Evolutionary conservation across 2,888 invertebrate genomes (phyloP), one percentile per base, ranked within the genome.

Genomic region (Tortricodes alternella): DNA sequence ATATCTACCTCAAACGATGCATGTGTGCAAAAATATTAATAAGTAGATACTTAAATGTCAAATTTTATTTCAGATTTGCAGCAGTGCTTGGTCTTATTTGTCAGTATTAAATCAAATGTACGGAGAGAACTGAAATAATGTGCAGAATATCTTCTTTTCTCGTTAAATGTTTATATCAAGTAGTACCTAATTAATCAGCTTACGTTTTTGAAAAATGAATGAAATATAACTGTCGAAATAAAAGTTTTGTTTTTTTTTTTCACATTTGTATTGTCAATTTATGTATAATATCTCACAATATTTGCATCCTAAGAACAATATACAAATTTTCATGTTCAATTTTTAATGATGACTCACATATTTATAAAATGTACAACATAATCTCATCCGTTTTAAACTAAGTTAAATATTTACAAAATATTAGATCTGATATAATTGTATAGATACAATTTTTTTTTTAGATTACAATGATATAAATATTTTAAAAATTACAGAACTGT

Each of bases 301-400:
- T 88, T 83, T 87, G 85, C 76, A 74, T 70, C 75, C 85, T 88
- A 87, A 82, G 79, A 76, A 81, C 76, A 82, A 83, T 84, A 84
- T 89, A 89, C 87, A 89, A 85, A 85, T 76, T 79, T 78, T 76
- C 48, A 80, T 80, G 80, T 83, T 83, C 85, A 84, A 87, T 83
- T 78, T 37, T 82, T 70, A 77, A 80, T 77, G 80, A 84, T 88
- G 88, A 89, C 88, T 89, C 83, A 74, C 76, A 70, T 86, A 85
- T 89, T 89, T 89, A 89, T 89, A 89, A 88, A 90, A 89, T 89
- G 81, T 90, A 90, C 89, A 90, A 87, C 89, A 89, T 89, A 90
- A 90, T 90, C 90, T 90, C 90, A 88, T 87, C 88, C 80, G 80
- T 83, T 89, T 89, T 83, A 81, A 79, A 85, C 86, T 84, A 77